Evolutionary conservation across 2,888 invertebrate genomes (phyloP).

Genomic region (Syrphus vitripennis): DNA sequence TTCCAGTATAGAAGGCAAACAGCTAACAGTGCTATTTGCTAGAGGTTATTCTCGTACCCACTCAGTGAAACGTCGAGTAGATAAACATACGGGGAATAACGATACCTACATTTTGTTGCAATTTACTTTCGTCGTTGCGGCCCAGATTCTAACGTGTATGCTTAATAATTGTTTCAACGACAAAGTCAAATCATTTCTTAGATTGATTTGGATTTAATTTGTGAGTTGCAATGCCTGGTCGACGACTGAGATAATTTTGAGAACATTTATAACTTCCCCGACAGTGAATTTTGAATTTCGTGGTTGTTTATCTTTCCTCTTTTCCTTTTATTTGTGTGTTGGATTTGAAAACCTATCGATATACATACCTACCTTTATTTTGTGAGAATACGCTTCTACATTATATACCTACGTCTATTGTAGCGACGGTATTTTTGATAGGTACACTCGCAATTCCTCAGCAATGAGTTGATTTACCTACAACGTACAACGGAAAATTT

Average conservation of each 20-base stretch:
- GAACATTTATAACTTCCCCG: not conserved
- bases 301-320: not conserved
- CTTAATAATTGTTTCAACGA: not conserved
- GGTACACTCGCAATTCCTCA: not conserved
- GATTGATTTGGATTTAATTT: not conserved
- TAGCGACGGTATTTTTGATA: not conserved
- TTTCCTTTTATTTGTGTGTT: not conserved
- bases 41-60: conserved; percentile 26
- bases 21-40: conserved; percentile 56
- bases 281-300: not conserved
- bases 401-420: not conserved
- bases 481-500: not conserved
- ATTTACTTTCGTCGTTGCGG: not conserved
- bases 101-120: conserved; percentile 14
- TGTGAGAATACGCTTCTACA: not conserved
- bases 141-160: conserved; percentile 6
- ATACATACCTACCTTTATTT: no score
- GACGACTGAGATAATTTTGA: not conserved
- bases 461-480: not conserved
- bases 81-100: conserved; percentile 1
- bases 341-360: not conserved
- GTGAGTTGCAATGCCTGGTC: conserved; percentile 26
- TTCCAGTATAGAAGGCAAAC: conserved; percentile 51
- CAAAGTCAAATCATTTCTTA: not conserved
- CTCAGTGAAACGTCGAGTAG: conserved; percentile 35